These are phyloP conservation scores for Hymenopus coronatus DNA, from an alignment of 2,888 invertebrate genomes.

Conservation along the genomic window DNA sequence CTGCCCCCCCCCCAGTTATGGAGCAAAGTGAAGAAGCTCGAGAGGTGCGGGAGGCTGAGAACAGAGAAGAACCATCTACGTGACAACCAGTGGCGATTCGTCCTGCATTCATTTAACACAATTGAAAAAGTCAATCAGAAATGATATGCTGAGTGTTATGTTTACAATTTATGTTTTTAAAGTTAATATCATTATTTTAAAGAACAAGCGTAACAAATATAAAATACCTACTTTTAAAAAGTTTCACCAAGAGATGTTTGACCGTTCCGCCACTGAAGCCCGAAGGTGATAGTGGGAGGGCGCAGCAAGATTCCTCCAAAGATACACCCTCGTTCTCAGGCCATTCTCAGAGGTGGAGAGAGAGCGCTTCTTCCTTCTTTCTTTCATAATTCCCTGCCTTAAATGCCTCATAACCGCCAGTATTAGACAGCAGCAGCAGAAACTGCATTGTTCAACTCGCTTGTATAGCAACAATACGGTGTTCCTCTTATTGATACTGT, in stretches of 20 bases:
- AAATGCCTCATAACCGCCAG: neutral
- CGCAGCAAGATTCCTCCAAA: neutral
- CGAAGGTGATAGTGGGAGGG: too few relatives aligned
- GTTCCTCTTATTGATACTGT: neutral
- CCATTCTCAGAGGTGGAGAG: neutral
- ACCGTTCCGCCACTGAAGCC: neutral
- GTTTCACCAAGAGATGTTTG: too few relatives aligned
- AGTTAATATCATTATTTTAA: too few relatives aligned
- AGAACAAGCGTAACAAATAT: too few relatives aligned
- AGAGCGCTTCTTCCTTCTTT: neutral
- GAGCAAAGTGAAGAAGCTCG: constrained; percentile 5
- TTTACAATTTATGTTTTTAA: too few relatives aligned
- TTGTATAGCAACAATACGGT: neutral
- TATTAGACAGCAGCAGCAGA: neutral
- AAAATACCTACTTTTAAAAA: too few relatives aligned
- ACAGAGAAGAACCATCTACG: neutral
- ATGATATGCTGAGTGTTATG: too few relatives aligned
- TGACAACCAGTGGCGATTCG: neutral
- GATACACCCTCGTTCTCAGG: neutral
- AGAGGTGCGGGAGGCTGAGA: neutral
- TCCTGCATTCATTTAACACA: too few relatives aligned
- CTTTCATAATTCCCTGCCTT: neutral
- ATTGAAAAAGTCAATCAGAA: too few relatives aligned
- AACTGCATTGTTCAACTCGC: too few relatives aligned
- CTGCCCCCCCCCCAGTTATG: neutral